Conservation (phyloP, 2,888 invertebrate genomes). For the Pachymerium ferrugineum region DNA sequence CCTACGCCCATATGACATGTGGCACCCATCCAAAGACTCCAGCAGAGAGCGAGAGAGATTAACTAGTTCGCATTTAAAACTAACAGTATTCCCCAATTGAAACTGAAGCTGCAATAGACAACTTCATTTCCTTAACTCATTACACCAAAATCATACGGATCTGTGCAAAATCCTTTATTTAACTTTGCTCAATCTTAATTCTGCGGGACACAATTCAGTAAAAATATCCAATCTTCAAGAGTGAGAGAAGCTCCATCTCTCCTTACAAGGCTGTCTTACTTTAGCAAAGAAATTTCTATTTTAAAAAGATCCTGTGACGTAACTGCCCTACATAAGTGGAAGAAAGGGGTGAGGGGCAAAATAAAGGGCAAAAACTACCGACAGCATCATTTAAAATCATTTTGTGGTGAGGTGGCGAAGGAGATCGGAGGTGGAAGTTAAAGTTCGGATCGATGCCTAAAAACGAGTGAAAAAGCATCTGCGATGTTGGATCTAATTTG, state of each 20-base stretch:
- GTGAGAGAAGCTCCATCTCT: too few species aligned
- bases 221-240: neutral
- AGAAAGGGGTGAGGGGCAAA: neutral
- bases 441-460: neutral
- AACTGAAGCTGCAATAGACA: too few species aligned
- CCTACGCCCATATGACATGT: neutral
- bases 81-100: neutral
- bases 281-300: neutral
- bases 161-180: too few species aligned
- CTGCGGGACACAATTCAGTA: neutral
- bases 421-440: neutral
- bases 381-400: neutral
- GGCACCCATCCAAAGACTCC: neutral
- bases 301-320: neutral
- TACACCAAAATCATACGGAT: too few species aligned
- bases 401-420: neutral
- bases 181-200: too few species aligned
- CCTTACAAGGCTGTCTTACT: constrained; percentile 5
- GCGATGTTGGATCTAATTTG: constrained; percentile 1
- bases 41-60: neutral
- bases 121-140: too few species aligned
- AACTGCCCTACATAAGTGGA: neutral
- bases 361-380: neutral
- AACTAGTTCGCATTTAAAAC: neutral
- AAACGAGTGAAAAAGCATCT: neutral